Evolutionary conservation across 2,113 vertebrate species (phyloP).

Genomic region (Cairina moschata): DNA sequence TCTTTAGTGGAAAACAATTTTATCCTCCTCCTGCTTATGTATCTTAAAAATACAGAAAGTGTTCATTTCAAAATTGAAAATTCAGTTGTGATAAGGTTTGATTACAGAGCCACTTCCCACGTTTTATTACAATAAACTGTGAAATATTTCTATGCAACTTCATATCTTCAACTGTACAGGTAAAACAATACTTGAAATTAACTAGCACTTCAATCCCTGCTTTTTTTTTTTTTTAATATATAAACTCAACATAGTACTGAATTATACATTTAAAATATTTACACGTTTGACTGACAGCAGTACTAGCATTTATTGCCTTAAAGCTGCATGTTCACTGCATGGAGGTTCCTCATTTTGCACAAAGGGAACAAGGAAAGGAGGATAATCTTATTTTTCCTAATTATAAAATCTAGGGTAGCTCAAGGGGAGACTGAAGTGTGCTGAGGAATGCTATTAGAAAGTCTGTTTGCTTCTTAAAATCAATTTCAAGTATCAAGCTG

Average conservation of each 20-base stretch:
- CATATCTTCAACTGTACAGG: slow-evolving; percentile 62
- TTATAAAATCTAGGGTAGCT: neutral
- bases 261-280: slow-evolving; percentile 75
- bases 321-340: slow-evolving; percentile 66
- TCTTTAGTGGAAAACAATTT: slow-evolving; percentile 77
- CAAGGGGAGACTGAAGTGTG: neutral
- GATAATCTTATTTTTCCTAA: neutral
- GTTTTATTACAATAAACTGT: slow-evolving; percentile 58
- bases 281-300: slow-evolving; percentile 70
- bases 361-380: slow-evolving; percentile 30
- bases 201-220: slow-evolving; percentile 63
- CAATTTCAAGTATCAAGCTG: slow-evolving; percentile 21
- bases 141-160: slow-evolving; percentile 65
- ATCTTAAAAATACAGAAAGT: slow-evolving; percentile 73
- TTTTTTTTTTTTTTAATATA: slow-evolving; percentile 49
- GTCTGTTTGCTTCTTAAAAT: neutral
- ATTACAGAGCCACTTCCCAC: slow-evolving; percentile 65
- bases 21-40: slow-evolving; percentile 61
- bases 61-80: slow-evolving; percentile 63
- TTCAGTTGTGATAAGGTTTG: slow-evolving; percentile 59
- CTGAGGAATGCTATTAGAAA: neutral
- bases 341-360: slow-evolving; percentile 62
- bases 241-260: slow-evolving; percentile 65
- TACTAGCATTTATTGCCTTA: slow-evolving; percentile 72
- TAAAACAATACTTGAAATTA: slow-evolving; percentile 67